Evolutionary conservation across 1,140 invertebrate genomes (phyloP).

Genomic region (Caenorhabditis briggsae): DNA sequence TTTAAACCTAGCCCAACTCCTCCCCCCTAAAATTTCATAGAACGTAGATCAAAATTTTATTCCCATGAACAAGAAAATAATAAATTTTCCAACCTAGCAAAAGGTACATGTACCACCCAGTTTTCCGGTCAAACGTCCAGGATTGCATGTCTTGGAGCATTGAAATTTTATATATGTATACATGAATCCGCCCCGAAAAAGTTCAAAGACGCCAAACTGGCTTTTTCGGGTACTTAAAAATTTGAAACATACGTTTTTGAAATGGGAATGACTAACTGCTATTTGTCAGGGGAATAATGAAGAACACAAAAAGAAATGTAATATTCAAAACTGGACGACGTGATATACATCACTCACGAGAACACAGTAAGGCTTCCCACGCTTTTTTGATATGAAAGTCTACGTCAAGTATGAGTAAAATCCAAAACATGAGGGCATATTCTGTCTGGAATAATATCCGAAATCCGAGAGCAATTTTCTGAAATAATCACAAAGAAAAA

Average conservation of each 20-base stretch:
- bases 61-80: neutral
- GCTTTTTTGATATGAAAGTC: too few relatives aligned
- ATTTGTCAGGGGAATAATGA: too few relatives aligned
- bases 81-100: neutral
- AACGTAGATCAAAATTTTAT: constrained; percentile 8
- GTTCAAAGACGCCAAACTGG: constrained; percentile 8
- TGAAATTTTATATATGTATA: constrained; percentile 19
- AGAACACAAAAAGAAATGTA: too few relatives aligned
- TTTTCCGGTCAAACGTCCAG: constrained; percentile 7
- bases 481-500: neutral
- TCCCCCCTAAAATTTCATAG: neutral
- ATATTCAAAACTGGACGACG: too few relatives aligned
- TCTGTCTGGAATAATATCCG: too few relatives aligned
- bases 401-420: too few relatives aligned
- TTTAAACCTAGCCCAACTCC: neutral
- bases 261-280: too few relatives aligned
- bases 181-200: neutral
- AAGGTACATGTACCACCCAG: constrained; percentile 2
- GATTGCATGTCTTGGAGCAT: constrained; percentile 31
- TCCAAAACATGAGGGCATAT: too few relatives aligned
- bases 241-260: too few relatives aligned
- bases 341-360: too few relatives aligned
- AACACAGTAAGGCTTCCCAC: too few relatives aligned
- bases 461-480: neutral
- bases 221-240: neutral